Conservation (phyloP, 2,797 vertebrate species). For the Leuciscus waleckii region DNA sequence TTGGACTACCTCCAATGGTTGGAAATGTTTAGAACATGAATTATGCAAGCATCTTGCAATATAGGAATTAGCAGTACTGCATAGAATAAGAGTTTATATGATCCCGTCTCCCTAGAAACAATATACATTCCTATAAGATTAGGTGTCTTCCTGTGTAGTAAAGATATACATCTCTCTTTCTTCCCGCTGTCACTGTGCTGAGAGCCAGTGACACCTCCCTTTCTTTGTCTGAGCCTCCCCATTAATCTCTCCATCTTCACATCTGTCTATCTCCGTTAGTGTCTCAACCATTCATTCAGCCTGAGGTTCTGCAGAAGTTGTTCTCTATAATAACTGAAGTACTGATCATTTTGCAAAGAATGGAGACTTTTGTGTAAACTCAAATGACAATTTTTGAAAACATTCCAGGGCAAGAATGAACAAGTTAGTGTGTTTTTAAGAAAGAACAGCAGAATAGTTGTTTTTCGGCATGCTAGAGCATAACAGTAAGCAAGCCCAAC, state of each 20-base stretch:
- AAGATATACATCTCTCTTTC: background rate
- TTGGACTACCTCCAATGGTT: background rate
- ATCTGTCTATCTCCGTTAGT: conserved; percentile 30
- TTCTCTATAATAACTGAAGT: conserved; percentile 37
- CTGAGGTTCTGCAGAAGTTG: background rate
- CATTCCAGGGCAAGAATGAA: conserved; percentile 6
- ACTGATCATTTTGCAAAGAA: conserved; percentile 43
- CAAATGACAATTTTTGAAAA: background rate
- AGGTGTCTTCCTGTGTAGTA: conserved; percentile 18
- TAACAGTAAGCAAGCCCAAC: background rate
- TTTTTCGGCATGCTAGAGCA: background rate
- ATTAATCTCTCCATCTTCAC: conserved; percentile 18
- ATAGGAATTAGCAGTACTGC: background rate
- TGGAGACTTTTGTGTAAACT: conserved; percentile 19
- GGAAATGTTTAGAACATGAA: background rate
- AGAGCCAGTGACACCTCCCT: conserved; percentile 15
- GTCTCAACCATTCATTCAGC: conserved; percentile 22
- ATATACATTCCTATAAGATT: conserved; percentile 35
- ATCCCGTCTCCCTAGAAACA: background rate
- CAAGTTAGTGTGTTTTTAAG: background rate
- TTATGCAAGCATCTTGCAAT: background rate
- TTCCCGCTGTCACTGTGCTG: background rate
- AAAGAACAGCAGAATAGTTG: background rate
- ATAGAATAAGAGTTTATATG: conserved; percentile 1
- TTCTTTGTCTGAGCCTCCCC: conserved; percentile 21